phyloP scores from a whole-genome alignment of 30 jellyfish, hydroid and myxozoan species.

The Turritopsis rubra region DNA sequence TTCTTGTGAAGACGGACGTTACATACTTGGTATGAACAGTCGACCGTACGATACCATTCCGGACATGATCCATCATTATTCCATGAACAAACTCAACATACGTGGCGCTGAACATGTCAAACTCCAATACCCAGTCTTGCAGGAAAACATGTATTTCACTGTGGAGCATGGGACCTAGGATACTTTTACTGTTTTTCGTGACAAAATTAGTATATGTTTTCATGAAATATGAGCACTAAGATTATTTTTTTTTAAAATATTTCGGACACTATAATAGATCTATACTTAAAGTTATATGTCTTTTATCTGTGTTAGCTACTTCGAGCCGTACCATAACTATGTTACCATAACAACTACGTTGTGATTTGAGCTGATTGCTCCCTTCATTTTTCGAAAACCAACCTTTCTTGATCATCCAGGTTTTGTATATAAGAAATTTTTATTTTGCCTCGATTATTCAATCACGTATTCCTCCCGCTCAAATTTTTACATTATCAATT shows the following conservation, averaged over 20 bases:
- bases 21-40: conserved; percentile 84
- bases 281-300: neutral
- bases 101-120: conserved; percentile 97
- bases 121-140: conserved; percentile 80
- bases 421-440: neutral
- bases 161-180: conserved; percentile 94
- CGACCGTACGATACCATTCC: conserved; percentile 94
- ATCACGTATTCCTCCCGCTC: neutral
- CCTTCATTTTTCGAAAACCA: neutral
- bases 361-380: neutral
- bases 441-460: neutral
- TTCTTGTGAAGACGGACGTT: conserved; percentile 74
- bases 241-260: too few relatives aligned
- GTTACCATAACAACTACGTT: too few relatives aligned
- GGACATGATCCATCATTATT: conserved; percentile 80
- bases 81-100: conserved; percentile 73
- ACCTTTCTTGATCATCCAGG: neutral
- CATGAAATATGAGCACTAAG: too few relatives aligned
- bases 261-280: neutral
- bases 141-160: conserved; percentile 87
- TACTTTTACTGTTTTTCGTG: neutral
- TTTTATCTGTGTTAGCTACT: neutral
- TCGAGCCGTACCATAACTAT: too few relatives aligned
- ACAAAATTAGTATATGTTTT: too few relatives aligned
- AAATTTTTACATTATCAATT: too few relatives aligned